Percentiles rank a stretch among this genome's conserved stretches.
Evolutionary conservation across 2,888 invertebrate genomes (phyloP).

Genomic region (Hypomecis atomaria): DNA sequence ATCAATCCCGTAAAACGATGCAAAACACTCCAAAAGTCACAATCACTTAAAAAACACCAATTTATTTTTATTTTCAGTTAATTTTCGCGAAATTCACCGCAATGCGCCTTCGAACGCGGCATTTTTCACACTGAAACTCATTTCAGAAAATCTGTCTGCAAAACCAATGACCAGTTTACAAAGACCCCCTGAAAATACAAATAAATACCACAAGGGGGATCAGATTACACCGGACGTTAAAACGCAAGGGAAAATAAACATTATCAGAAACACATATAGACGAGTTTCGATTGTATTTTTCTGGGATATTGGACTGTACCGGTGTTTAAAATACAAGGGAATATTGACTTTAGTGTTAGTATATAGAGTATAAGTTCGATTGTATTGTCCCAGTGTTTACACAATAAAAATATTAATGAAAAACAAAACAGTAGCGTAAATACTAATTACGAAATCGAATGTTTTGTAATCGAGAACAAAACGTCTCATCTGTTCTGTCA

Average conservation of each 20-base stretch:
- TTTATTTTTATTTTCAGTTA: neutral
- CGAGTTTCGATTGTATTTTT: constrained; percentile 9
- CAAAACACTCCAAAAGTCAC: neutral
- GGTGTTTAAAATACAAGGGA: neutral
- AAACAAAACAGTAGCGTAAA: constrained; percentile 35
- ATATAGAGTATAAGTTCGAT: constrained; percentile 17
- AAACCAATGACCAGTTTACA: constrained; percentile 35
- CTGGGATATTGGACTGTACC: neutral
- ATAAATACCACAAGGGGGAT: constrained; percentile 6
- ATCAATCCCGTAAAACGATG: neutral
- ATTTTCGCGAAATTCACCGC: constrained; percentile 40
- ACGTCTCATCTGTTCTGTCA: neutral
- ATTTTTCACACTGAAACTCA: constrained; percentile 64
- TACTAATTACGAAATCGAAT: constrained; percentile 40
- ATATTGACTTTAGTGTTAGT: constrained; percentile 22
- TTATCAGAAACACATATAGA: constrained; percentile 18
- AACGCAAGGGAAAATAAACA: constrained; percentile 30
- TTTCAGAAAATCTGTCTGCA: constrained; percentile 56
- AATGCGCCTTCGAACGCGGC: constrained; percentile 58
- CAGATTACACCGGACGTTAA: constrained; percentile 16
- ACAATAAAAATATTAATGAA: constrained; percentile 23
- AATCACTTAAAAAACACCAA: neutral
- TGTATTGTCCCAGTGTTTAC: constrained; percentile 18
- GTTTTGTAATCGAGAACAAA: constrained; percentile 17
- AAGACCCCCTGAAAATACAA: constrained; percentile 36